phyloP scores from a whole-genome alignment of 2,888 invertebrate genomes.

The Ptychoptera contaminata region DNA sequence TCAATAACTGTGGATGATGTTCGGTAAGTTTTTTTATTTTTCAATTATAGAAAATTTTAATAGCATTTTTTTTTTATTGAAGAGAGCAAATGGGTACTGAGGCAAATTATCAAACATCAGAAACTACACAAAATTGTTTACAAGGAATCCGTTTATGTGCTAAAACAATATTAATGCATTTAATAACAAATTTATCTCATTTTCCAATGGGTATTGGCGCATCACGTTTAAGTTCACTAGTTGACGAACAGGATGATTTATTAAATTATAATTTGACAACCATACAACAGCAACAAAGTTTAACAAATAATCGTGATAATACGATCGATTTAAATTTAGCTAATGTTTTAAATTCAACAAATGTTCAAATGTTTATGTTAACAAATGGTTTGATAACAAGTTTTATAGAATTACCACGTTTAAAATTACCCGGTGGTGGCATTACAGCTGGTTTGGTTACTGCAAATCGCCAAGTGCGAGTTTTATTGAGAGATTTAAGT shows the following conservation, averaged over 20 bases:
- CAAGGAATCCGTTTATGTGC: slow-evolving; percentile 41
- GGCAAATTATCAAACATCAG: slow-evolving; percentile 26
- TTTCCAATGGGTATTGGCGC: slow-evolving; percentile 88
- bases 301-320: background rate
- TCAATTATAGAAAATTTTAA: slow-evolving; percentile 16
- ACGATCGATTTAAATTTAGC: slow-evolving; percentile 57
- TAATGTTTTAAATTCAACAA: slow-evolving; percentile 68
- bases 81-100: slow-evolving; percentile 15
- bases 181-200: slow-evolving; percentile 84
- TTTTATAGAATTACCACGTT: slow-evolving; percentile 72
- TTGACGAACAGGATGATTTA: slow-evolving; percentile 85
- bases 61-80: background rate
- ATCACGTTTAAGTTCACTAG: slow-evolving; percentile 72
- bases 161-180: slow-evolving; percentile 52
- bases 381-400: slow-evolving; percentile 73
- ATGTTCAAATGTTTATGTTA: slow-evolving; percentile 71
- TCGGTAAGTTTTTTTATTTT: no score
- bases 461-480: slow-evolving; percentile 68
- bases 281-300: background rate
- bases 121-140: slow-evolving; percentile 34
- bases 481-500: slow-evolving; percentile 74
- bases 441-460: slow-evolving; percentile 62
- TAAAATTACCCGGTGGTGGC: slow-evolving; percentile 65
- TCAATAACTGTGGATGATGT: slow-evolving; percentile 27
- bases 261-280: background rate